Evolutionary conservation across 2,113 vertebrate genomes (phyloP).

Genomic region (Elachura formosa): DNA sequence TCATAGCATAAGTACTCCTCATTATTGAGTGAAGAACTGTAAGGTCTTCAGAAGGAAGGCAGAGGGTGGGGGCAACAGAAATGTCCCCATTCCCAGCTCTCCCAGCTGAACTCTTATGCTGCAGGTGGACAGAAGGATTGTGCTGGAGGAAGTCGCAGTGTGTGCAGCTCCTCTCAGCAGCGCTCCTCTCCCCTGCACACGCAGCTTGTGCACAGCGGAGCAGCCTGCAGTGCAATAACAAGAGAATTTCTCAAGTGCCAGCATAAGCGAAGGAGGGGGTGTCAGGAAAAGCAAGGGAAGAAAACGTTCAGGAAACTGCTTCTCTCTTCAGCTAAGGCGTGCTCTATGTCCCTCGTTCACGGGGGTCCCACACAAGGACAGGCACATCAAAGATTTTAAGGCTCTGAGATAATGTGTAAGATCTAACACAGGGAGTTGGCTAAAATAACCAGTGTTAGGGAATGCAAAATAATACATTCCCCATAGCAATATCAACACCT

Average conservation of each 20-base stretch:
- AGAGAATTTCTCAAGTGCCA: constrained; percentile 21
- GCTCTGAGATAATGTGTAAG: neutral
- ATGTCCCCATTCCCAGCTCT: neutral
- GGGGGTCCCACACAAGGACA: neutral
- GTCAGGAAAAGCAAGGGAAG: neutral
- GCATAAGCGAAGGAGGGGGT: constrained; percentile 10
- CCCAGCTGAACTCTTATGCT: neutral
- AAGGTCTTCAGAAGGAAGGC: neutral
- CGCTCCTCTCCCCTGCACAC: neutral
- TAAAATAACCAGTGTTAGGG: neutral
- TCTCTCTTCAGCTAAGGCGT: neutral
- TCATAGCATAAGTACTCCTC: neutral
- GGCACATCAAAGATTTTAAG: neutral
- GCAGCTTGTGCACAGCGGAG: neutral
- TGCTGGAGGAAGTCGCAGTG: neutral
- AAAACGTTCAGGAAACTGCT: neutral
- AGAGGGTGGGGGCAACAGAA: neutral
- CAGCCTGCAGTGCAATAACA: constrained; percentile 12
- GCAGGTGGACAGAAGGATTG: neutral
- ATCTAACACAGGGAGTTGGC: neutral
- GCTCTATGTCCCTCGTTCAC: neutral
- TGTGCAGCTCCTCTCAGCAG: constrained; percentile 11
- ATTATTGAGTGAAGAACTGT: neutral
- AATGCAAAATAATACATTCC: constrained; percentile 22
- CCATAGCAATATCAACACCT: neutral